Percentiles rank a stretch among this genome's conserved stretches.
Conservation (phyloP, 2,888 invertebrate species). For the Gandaritis pyraliata region DNA sequence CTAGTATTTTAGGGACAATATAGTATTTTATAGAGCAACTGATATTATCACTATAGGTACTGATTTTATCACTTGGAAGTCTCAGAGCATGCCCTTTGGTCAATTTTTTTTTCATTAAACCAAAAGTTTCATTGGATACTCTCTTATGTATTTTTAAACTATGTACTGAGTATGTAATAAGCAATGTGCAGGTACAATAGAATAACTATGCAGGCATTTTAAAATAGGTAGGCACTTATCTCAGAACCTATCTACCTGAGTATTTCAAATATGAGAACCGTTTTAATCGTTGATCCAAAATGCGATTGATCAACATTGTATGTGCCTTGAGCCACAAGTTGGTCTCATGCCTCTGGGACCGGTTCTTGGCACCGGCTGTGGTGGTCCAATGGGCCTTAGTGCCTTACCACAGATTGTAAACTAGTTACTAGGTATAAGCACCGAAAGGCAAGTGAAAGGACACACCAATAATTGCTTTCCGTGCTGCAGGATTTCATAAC, state of each 20-base stretch:
- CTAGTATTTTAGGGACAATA: too few relatives aligned
- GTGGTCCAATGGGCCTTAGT: constrained; percentile 67
- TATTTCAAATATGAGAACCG: constrained; percentile 55
- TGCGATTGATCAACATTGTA: constrained; percentile 81
- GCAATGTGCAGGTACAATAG: too few relatives aligned
- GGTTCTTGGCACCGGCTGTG: constrained; percentile 76
- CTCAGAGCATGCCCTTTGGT: too few relatives aligned
- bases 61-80: too few relatives aligned
- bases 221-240: constrained; percentile 27
- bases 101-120: too few relatives aligned
- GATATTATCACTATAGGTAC: too few relatives aligned
- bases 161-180: too few relatives aligned
- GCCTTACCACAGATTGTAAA: constrained; percentile 51
- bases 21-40: too few relatives aligned
- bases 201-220: not conserved
- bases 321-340: constrained; percentile 75
- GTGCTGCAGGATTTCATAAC: constrained; percentile 72
- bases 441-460: constrained; percentile 76
- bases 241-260: constrained; percentile 29
- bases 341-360: constrained; percentile 77
- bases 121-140: too few relatives aligned
- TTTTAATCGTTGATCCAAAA: constrained; percentile 72
- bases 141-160: too few relatives aligned
- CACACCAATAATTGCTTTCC: constrained; percentile 77
- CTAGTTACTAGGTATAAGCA: not conserved